Base-by-base conservation (phyloP, 2,888 invertebrate species). In the Trichogramma evanescens region DNA sequence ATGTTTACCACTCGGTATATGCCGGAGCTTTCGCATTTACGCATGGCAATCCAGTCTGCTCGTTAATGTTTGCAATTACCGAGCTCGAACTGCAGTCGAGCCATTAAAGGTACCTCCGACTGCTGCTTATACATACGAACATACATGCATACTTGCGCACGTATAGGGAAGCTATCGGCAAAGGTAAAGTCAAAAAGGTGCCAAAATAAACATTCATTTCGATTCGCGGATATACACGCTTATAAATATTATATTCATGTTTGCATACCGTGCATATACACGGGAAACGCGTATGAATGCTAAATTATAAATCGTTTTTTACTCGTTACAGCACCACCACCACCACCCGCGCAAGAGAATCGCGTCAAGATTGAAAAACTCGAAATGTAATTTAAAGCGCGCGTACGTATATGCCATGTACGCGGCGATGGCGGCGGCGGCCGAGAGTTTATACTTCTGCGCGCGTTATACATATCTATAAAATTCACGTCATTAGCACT, bases 21-120 rank as follows among this genome's bases (percentile, higher is more conserved):
- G 38, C 51, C 46, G 56, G 43, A 56, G 59, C 59, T 54, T 67
- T 65, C 66, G 65, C 67, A 66, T 69, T 69, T 66, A 69, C 66
- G 63, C 64, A 66, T 50, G 50, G 67, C 66, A 69, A 68, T 67
- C 66, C 63, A 63, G 59, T 55, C 65, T 63, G 67, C 68, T 71
- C 68, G 67, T 70, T 71, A 70, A 71, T 70, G 69, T 63, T 66
- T 58, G 68, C 69, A 69, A 71, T 71, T 71, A 68, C 67, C 58
- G 58, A 59, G 26, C 26, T 26, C 26, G 26, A 26, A 26, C 26
- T 26, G 26, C 26, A 61, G 59, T 58, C 46, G 59, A 59, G 52
- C 61, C 65, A 65, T 65, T 65, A 65, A 65, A 63, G 3, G 46
- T 41, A 63, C 57, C 50, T 50, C 63, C 65, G 67, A 66, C 66